phyloP scores from a whole-genome alignment of 2,113 vertebrate species.

The Strix aluco region DNA sequence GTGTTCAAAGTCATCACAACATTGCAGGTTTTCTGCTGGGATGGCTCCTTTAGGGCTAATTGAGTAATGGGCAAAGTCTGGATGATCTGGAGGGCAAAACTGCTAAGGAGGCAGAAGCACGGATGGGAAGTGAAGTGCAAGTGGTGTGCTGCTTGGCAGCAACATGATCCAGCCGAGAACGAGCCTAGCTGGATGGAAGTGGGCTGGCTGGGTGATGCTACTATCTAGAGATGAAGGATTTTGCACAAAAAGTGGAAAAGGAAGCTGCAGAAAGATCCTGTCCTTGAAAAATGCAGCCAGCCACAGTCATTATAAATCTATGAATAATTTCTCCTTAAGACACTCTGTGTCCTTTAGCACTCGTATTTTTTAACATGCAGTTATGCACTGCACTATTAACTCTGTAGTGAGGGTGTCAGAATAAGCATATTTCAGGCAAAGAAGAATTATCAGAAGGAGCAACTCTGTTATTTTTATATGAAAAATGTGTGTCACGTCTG shows the following conservation, averaged over 20 bases:
- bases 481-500: constrained; percentile 20
- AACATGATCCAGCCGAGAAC: rapidly evolving
- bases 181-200: background rate
- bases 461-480: background rate
- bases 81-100: background rate
- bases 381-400: background rate
- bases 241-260: background rate
- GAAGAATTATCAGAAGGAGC: constrained; percentile 11
- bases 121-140: background rate
- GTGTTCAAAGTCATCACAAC: background rate
- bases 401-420: background rate
- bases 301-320: background rate
- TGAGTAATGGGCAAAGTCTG: background rate
- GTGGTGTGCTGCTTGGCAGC: background rate
- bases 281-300: background rate
- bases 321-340: background rate
- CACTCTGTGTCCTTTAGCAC: background rate
- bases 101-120: background rate
- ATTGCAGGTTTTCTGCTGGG: background rate
- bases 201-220: background rate
- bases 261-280: background rate
- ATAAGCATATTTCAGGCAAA: constrained; percentile 32
- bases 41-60: background rate
- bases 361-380: background rate
- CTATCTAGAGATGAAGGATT: background rate